Base-by-base conservation (phyloP, 2,888 invertebrate species). In the Synanthedon vespiformis region DNA sequence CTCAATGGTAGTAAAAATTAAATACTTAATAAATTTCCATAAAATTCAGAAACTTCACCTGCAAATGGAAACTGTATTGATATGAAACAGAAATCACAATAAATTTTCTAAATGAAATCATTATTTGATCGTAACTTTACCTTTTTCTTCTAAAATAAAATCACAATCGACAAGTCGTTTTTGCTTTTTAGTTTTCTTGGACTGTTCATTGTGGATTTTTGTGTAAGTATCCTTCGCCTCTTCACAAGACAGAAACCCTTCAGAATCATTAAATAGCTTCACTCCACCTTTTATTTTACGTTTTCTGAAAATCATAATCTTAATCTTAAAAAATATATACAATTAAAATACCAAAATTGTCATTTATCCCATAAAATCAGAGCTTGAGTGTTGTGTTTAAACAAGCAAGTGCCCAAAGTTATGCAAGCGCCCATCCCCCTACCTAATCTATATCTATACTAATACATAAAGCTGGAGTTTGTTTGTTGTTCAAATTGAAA, bases 221-320 rank as follows among this genome's bases (percentile, higher is more conserved):
- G 87, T 82, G 44, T 67, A 72, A 3, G 70, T 76, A 54, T 84
- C 82, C 50, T 72, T 62, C 2, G 61, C 64, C 49, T 70, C 75
- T 56, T 86, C 79, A 63, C 77, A 71, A 12, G 83, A 76, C 4
- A 89, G 55, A 57, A 70, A 87, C 0, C 68, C 72, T 49, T 66
- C 61, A 0, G 89, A 89, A 55, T 76, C 61, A 8, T 65, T 81
- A 56, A 89, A 88, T 6, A 89, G 61, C 59, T 81, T 89, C 0
- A 89, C 75, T 12, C 89, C 87, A 54, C 83, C 84, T 67, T 79
- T 80, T 40, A 79, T 67, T 63, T 81, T 79, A 10, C 57, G 58
- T 60, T 78, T 78, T 55, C 86, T 87, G 59, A 14, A 69, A 68
- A 44, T 34, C 10, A 34, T 44, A 44, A 44, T 13, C 48, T 14